Base-by-base conservation (phyloP, 2,113 vertebrate species). In the Lepus americanus region DNA sequence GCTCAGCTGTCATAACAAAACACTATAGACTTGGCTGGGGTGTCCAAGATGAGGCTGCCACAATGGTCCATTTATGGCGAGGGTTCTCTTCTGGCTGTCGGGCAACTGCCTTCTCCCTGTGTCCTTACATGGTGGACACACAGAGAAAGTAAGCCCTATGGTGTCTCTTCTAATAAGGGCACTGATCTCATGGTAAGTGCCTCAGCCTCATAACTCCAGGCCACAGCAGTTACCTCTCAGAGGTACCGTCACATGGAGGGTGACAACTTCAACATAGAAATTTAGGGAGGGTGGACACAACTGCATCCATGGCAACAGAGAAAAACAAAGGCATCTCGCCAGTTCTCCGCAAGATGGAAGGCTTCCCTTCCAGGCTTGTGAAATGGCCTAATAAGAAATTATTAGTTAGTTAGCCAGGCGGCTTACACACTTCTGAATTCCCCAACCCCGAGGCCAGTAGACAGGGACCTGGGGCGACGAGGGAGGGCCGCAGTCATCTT, bases 301-400 rank as follows among this genome's bases (percentile, higher is more conserved):
- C 89, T 33, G 36, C 61, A 22, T 73, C 61, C 19, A 49, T 49
- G 80, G 61, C 67, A 59, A 77, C 33, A 74, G 36, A 36, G 17
- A 74, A 90, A 90, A 64, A 39, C 1, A 55, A 49, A 84, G 44
- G n/a, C 9, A 70, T 87, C 23, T 81, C 74, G 78, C 19, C 31
- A 31, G 23, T 88, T 66, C 94, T 90, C 49, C 81, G 16, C n/a
- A 55, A 83, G n/a, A 73, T 92, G 72, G 90, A 78, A 92, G n/a
- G 10, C 12, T 93, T 36, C 13, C n/a, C 69, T 80, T 96, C 49
- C 27, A 87, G 59, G 77, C 36, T 17, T 80, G 3, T 51, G 76
- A 86, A 93, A 33, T 78, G 9, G 16, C 76, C 63, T 93, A 85
- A 64, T 78, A 77, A 70, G 55, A 73, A 91, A 31, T 33, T 53